phyloP scores from a whole-genome alignment of 2,888 invertebrate genomes.

The Prionchulus punctatus region DNA sequence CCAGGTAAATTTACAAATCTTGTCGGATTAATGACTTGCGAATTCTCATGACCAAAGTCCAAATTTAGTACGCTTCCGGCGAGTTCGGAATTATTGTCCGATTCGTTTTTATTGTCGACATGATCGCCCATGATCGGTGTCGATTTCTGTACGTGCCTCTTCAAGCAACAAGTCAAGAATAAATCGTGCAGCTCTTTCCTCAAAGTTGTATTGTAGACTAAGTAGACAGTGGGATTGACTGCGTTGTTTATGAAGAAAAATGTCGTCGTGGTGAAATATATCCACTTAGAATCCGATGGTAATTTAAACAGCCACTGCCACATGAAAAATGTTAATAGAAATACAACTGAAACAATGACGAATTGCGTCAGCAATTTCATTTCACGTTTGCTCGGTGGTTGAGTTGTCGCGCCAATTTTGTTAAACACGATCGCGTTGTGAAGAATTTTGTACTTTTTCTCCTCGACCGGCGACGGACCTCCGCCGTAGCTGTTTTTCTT shows the following conservation, averaged over 20 bases:
- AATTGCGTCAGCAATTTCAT: constrained; percentile 18
- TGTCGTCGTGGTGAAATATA: constrained; percentile 25
- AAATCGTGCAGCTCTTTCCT: constrained; percentile 16
- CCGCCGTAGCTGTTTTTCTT: not conserved
- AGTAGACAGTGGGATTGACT: constrained; percentile 26
- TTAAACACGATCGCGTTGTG: too few relatives aligned
- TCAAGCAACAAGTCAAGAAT: too few relatives aligned
- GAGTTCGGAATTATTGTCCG: too few relatives aligned
- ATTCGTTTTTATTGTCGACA: too few relatives aligned
- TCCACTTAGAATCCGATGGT: constrained; percentile 21
- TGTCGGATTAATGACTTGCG: too few relatives aligned
- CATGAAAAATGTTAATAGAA: constrained; percentile 25
- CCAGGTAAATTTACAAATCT: too few relatives aligned
- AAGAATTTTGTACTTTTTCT: too few relatives aligned
- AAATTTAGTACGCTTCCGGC: too few relatives aligned
- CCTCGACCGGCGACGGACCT: not conserved
- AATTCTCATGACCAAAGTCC: too few relatives aligned
- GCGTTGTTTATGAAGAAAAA: constrained; percentile 28
- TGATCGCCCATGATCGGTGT: too few relatives aligned
- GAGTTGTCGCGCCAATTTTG: too few relatives aligned
- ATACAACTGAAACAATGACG: constrained; percentile 26
- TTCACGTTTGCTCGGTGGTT: constrained; percentile 4
- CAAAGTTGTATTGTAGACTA: constrained; percentile 26
- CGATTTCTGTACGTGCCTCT: too few relatives aligned
- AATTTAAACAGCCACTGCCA: constrained; percentile 27